Evolutionary conservation across 1,140 invertebrate genomes (phyloP).

Genomic region (Holcopasites calliopsidis): DNA sequence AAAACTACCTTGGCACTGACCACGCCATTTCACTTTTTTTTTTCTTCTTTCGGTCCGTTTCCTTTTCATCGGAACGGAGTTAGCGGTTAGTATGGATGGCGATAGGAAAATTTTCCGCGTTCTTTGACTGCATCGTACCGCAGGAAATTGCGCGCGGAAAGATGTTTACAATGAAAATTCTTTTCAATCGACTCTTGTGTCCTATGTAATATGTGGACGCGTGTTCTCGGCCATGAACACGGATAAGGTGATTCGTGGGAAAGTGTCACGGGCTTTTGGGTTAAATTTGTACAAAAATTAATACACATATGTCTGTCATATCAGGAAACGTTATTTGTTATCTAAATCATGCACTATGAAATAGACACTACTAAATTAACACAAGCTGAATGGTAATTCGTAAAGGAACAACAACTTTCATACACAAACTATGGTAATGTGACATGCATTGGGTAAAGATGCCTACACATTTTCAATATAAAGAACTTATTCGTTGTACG

Average conservation of each 20-base stretch:
- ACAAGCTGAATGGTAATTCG: too few species aligned
- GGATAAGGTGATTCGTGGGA: neutral
- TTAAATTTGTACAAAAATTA: too few species aligned
- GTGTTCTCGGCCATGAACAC: neutral
- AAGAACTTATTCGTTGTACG: too few species aligned
- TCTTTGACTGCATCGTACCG: slow-evolving; percentile 13
- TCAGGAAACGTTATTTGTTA: too few species aligned
- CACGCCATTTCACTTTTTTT: neutral
- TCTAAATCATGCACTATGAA: too few species aligned
- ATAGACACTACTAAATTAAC: too few species aligned
- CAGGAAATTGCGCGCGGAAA: neutral
- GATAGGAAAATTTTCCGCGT: slow-evolving; percentile 4
- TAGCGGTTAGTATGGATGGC: slow-evolving; percentile 7
- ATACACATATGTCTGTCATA: too few species aligned
- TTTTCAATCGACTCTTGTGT: neutral
- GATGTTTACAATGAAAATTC: neutral
- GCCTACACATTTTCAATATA: too few species aligned
- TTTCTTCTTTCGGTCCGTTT: neutral
- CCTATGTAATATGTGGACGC: neutral
- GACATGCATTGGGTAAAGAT: too few species aligned
- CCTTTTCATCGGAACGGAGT: neutral
- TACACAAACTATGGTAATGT: too few species aligned
- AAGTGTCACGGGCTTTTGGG: too few species aligned
- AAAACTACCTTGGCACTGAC: slow-evolving; percentile 12
- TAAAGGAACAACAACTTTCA: too few species aligned